phyloP scores from a whole-genome alignment of 1,140 invertebrate species.

The Listronotus bonariensis region DNA sequence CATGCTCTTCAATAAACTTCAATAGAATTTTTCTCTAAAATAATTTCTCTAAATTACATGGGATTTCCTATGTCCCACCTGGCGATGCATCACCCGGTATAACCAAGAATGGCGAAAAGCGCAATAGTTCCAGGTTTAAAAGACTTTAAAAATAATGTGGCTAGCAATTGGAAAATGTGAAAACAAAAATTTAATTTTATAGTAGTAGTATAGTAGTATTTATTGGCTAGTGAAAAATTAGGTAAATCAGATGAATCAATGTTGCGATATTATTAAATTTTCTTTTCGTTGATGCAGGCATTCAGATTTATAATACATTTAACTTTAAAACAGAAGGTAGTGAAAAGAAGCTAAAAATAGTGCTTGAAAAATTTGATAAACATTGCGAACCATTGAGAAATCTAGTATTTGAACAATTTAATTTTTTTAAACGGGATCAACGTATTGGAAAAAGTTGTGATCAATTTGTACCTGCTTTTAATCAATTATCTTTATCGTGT shows the following conservation, averaged over 20 bases:
- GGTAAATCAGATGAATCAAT: neutral
- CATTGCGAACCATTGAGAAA: constrained; percentile 38
- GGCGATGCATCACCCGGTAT: too few species aligned
- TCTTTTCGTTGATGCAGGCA: constrained; percentile 28
- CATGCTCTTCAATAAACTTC: too few species aligned
- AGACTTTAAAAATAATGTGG: too few species aligned
- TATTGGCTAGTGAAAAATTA: constrained; percentile 18
- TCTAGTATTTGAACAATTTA: constrained; percentile 37
- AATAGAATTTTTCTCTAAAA: too few species aligned
- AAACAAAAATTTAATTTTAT: constrained; percentile 33
- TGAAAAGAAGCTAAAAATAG: constrained; percentile 29
- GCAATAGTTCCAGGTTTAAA: too few species aligned
- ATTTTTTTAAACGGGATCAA: constrained; percentile 39
- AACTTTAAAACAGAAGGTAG: constrained; percentile 23
- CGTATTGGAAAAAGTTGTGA: constrained; percentile 35
- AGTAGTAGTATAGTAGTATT: too few species aligned
- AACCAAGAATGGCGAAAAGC: too few species aligned
- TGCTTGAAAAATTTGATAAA: constrained; percentile 30
- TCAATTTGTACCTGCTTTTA: constrained; percentile 39
- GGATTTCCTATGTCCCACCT: too few species aligned
- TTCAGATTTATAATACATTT: constrained; percentile 35
- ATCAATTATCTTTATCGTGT: constrained; percentile 25
- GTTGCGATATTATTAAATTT: constrained; percentile 35
- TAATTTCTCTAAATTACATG: too few species aligned
- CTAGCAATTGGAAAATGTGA: constrained; percentile 10